These are phyloP conservation scores for Amphipyra tragopoginis DNA, from an alignment of 2,888 invertebrate genomes.

Conservation along the genomic window DNA sequence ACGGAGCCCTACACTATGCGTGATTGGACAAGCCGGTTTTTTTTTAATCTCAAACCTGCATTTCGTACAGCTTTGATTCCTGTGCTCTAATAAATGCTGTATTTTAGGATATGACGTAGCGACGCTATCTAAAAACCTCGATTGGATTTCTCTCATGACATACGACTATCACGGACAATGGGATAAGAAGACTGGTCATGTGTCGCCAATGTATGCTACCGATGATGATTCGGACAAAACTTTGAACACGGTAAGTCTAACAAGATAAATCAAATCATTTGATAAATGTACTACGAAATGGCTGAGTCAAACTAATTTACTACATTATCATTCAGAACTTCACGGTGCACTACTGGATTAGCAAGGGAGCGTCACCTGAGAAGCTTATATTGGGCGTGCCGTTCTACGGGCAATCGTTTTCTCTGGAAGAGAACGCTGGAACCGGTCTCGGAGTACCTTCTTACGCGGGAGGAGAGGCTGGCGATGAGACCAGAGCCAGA, in stretches of 20 bases:
- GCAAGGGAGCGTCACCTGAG: slow-evolving; percentile 93
- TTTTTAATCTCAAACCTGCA: too few species aligned
- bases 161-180: slow-evolving; percentile 98
- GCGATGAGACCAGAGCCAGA: slow-evolving; percentile 95
- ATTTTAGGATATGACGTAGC: slow-evolving; percentile 93
- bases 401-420: slow-evolving; percentile 97
- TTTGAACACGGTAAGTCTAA: slow-evolving; percentile 92
- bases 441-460: slow-evolving; percentile 93
- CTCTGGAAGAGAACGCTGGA: slow-evolving; percentile 92
- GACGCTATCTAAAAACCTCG: slow-evolving; percentile 93
- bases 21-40: too few species aligned
- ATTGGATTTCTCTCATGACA: slow-evolving; percentile 97
- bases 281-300: neutral
- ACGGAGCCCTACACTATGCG: too few species aligned
- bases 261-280: neutral
- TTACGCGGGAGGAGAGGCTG: slow-evolving; percentile 96
- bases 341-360: slow-evolving; percentile 96
- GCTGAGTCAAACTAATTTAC: neutral
- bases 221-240: slow-evolving; percentile 93
- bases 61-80: neutral
- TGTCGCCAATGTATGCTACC: slow-evolving; percentile 95
- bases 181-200: slow-evolving; percentile 97
- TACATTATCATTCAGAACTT: slow-evolving; percentile 91
- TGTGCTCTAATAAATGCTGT: neutral
- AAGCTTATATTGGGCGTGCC: slow-evolving; percentile 97